phyloP scores from a whole-genome alignment of 2,113 vertebrate genomes.

The Petromus typicus region DNA sequence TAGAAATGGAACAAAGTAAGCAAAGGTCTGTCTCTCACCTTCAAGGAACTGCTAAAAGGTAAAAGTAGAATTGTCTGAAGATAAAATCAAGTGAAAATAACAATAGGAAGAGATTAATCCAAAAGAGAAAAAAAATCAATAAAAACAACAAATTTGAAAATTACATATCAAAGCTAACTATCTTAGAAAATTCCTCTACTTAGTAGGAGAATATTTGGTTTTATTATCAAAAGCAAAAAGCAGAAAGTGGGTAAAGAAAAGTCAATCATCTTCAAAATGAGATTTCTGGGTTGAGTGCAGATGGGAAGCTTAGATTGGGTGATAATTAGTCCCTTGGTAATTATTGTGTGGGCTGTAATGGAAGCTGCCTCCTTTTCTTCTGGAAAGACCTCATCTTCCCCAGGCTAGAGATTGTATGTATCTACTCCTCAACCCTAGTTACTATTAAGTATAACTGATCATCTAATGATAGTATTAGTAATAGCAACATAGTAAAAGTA shows the following conservation, averaged over 20 bases:
- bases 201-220: not conserved
- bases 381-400: not conserved
- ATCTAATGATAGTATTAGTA: not conserved
- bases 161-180: not conserved
- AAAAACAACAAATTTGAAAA: slow-evolving; percentile 28
- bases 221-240: not conserved
- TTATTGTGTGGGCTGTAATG: not conserved
- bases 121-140: not conserved
- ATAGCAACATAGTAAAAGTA: not conserved
- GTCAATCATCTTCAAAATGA: not conserved
- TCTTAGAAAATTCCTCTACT: slow-evolving; percentile 16
- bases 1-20: not conserved
- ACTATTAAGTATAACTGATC: not conserved
- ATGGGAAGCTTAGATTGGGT: not conserved
- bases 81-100: not conserved
- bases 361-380: not conserved
- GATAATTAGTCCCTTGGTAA: not conserved
- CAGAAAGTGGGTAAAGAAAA: not conserved
- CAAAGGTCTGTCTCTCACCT: not conserved
- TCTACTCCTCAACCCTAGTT: not conserved
- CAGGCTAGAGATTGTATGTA: not conserved
- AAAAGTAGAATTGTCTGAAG: not conserved
- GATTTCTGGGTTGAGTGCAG: not conserved
- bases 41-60: not conserved
- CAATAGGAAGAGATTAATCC: not conserved